Base-by-base conservation (phyloP, 1,140 invertebrate genomes). In the Scaptomyza graminum region DNA sequence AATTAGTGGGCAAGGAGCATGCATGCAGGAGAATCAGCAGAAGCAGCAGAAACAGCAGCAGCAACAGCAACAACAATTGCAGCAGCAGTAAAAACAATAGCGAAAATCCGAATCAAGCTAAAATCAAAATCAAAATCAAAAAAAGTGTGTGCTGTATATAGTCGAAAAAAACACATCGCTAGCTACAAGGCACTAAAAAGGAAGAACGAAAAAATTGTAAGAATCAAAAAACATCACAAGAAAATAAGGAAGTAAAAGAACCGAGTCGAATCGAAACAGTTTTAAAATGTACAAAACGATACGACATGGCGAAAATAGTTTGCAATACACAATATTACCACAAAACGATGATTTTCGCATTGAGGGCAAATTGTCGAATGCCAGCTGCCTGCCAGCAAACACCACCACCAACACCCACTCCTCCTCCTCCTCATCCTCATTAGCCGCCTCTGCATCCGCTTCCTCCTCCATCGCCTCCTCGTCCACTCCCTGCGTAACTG, bases 281-380 rank as follows among this genome's bases (percentile, higher is more conserved):
- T 12, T 34, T 34, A 93, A 91, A 76, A 95, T 95, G 95, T 95
- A 95, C 91, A 95, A 95, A 92, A 95, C 95, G 50, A 95, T 95
- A 81, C 91, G 94, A 61, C 95, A 95, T 85, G 95, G 95, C 34
- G 95, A 95, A 82, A 94, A 95, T 76, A 95, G 94, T 79, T 92
- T 95, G 74, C 95, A 95, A 76, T 95, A 95, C 87, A 95, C 94
- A 41, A 95, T 95, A 74, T 92, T 95, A 39, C 95, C 95, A 44
- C 95, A 95, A 88, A 94, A 94, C 18, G 94, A 95, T 85, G 94
- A 94, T 79, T 93, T 94, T 68, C 90, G 94, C n/a, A 93, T 92
- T 66, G 93, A 94, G 70, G 94, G 93, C 69, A 93, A 93, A 44
- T 81, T 93, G 13, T 61, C 74, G 5, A 81, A 65, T 5, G 49